Evolutionary conservation across 2,797 vertebrate species (phyloP), one percentile per base, ranked within the genome.

Genomic region (Paedocypris micromegethes): DNA sequence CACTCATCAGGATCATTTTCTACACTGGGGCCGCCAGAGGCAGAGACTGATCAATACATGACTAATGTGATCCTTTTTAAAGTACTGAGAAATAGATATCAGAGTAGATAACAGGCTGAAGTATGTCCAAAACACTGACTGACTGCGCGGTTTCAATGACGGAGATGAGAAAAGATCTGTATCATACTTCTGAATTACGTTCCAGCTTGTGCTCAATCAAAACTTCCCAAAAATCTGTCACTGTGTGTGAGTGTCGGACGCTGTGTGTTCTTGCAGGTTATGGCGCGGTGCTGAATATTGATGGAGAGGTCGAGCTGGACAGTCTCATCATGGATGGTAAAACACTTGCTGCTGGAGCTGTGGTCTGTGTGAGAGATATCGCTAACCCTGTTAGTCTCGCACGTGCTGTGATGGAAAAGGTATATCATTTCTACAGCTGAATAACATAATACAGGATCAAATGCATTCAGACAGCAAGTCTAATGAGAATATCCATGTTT

Each of bases 271-370:
- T 70, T 88, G 69, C 62, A 89, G 91, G 91, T 78, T 86, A 87
- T 0, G 73, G 83, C 41, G 70, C 88, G 77, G 78, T 77, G 39
- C 75, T 88, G 65, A 92, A 92, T 81, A 70, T 85, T 76, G 85
- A 86, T 78, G 88, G 86, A 78, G 85, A 83, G 56, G 81, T 87
- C 76, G 82, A 91, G 78, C 79, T 90, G 78, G 88, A 92, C 77
- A 88, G 81, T 76, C 73, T 91, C 66, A 85, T 91, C 81, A 91
- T 83, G 86, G 90, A 89, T 75, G 85, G 87, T 61, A 85, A 80
- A 82, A 87, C 64, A 38, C 82, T 91, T 63, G 82, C 75, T 65
- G 67, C 82, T 70, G 86, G 90, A 68, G 79, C 82, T 2, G 83
- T 89, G 68, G 88, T 81, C 55, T 88, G 82, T 59, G 84, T 83